Conservation (phyloP, 2,888 invertebrate species). For the Orgyia antiqua region DNA sequence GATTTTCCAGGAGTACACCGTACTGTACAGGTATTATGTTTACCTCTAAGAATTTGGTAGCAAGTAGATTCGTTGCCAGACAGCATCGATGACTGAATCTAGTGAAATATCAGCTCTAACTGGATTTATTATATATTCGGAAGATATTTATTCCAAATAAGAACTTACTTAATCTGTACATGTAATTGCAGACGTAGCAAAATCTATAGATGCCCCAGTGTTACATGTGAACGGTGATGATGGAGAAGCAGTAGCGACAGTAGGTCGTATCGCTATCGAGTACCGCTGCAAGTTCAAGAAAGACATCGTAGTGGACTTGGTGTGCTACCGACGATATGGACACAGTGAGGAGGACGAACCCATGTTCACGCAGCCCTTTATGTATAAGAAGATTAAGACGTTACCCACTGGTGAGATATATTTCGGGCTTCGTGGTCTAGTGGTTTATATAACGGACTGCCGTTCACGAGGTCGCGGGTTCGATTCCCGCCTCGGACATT, state of each 20-base stretch:
- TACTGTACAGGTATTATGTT: slow-evolving; percentile 84
- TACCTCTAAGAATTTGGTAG: too few relatives aligned
- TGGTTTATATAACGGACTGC: too few relatives aligned
- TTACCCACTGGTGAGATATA: slow-evolving; percentile 74
- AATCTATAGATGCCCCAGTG: slow-evolving; percentile 94
- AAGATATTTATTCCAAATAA: too few relatives aligned
- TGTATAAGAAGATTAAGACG: slow-evolving; percentile 91
- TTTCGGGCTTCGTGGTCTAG: too few relatives aligned
- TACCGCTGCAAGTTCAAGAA: slow-evolving; percentile 92
- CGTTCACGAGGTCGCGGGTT: too few relatives aligned
- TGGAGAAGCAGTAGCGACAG: slow-evolving; percentile 93
- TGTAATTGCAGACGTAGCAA: slow-evolving; percentile 85
- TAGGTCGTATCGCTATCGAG: slow-evolving; percentile 92
- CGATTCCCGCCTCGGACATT: too few relatives aligned
- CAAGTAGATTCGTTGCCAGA: too few relatives aligned
- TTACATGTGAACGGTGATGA: slow-evolving; percentile 97
- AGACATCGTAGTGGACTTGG: slow-evolving; percentile 90
- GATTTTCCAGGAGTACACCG: slow-evolving; percentile 90
- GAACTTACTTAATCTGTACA: too few relatives aligned
- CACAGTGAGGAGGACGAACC: slow-evolving; percentile 98
- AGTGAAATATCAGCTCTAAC: too few relatives aligned
- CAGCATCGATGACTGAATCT: too few relatives aligned
- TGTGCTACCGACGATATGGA: slow-evolving; percentile 91
- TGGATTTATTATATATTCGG: too few relatives aligned
- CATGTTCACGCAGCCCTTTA: slow-evolving; percentile 95